Evolutionary conservation across 2,888 invertebrate genomes (phyloP).

Genomic region (Ctenicera cuprea): DNA sequence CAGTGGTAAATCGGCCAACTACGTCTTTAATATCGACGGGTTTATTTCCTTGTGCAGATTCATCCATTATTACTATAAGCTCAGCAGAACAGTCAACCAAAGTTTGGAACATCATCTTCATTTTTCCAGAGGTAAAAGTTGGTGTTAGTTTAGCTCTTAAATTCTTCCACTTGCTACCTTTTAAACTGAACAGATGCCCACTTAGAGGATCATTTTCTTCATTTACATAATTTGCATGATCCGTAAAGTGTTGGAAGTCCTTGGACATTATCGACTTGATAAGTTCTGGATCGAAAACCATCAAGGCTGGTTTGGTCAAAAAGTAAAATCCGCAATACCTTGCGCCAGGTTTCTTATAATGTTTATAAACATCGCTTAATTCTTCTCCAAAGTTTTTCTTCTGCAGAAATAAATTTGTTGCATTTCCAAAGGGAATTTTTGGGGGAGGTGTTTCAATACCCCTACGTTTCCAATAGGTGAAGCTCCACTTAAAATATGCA

Average conservation of each 20-base stretch:
- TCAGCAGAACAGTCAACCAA: constrained; percentile 45
- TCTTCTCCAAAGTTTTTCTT: not conserved
- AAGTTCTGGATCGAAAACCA: constrained; percentile 51
- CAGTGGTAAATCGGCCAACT: constrained; percentile 75
- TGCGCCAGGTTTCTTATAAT: constrained; percentile 25
- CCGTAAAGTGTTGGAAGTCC: constrained; percentile 70
- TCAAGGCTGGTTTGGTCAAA: constrained; percentile 38
- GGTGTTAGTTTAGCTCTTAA: constrained; percentile 69
- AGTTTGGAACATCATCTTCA: constrained; percentile 56
- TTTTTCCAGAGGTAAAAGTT: constrained; percentile 56
- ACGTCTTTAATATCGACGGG: constrained; percentile 67
- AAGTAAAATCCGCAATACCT: constrained; percentile 50
- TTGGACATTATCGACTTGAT: constrained; percentile 72
- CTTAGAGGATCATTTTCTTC: constrained; percentile 76
- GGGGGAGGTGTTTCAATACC: not conserved
- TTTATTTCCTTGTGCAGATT: constrained; percentile 23
- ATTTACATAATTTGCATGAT: constrained; percentile 75
- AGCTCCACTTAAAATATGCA: constrained; percentile 4
- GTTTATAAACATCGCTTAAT: not conserved
- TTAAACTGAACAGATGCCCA: constrained; percentile 74
- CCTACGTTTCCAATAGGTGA: constrained; percentile 18
- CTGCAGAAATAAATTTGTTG: not conserved
- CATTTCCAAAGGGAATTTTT: not conserved
- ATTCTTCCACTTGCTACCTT: constrained; percentile 76
- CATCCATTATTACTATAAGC: constrained; percentile 40